Evolutionary conservation across 2,113 vertebrate species (phyloP).

Genomic region (Axis porcinus): DNA sequence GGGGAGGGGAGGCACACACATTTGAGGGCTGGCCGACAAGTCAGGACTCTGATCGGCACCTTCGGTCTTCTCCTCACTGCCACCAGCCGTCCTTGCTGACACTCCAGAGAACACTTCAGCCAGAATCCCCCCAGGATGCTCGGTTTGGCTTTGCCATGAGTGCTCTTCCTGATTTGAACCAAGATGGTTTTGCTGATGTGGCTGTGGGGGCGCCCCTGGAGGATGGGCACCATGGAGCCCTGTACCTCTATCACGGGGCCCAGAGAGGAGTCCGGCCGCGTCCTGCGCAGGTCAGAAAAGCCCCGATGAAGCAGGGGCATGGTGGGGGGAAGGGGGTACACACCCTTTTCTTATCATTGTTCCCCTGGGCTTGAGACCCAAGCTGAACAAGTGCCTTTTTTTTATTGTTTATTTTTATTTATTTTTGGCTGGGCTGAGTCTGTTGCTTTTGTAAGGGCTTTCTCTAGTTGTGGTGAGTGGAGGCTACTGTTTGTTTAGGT

Average conservation of each 20-base stretch:
- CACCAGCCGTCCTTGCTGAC: slow-evolving; percentile 80
- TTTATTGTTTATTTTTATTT: background rate
- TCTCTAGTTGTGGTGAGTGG: background rate
- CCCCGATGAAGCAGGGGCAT: background rate
- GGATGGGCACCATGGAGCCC: slow-evolving; percentile 90
- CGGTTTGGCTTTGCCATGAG: slow-evolving; percentile 92
- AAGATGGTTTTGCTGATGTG: slow-evolving; percentile 87
- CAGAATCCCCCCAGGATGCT: slow-evolving; percentile 85
- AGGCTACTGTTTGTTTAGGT: background rate
- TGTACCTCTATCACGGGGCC: slow-evolving; percentile 91
- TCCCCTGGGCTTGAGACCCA: background rate
- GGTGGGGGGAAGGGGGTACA: background rate
- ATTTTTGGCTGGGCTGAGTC: background rate
- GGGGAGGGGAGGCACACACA: background rate
- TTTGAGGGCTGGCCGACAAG: background rate
- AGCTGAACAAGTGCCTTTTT: background rate
- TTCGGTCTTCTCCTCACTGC: background rate
- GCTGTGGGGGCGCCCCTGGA: slow-evolving; percentile 93
- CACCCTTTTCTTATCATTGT: background rate
- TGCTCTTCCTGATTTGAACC: slow-evolving; percentile 89
- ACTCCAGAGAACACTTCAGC: slow-evolving; percentile 86
- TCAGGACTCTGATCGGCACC: background rate
- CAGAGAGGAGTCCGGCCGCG: background rate
- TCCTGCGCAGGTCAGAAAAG: slow-evolving; percentile 62
- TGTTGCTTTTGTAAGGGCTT: background rate